A percentile compares a stretch with the other conserved stretches of the same genome.
These are phyloP conservation scores for Protosalanx chinensis DNA, from an alignment of 2,797 vertebrate species.

Conservation along the genomic window DNA sequence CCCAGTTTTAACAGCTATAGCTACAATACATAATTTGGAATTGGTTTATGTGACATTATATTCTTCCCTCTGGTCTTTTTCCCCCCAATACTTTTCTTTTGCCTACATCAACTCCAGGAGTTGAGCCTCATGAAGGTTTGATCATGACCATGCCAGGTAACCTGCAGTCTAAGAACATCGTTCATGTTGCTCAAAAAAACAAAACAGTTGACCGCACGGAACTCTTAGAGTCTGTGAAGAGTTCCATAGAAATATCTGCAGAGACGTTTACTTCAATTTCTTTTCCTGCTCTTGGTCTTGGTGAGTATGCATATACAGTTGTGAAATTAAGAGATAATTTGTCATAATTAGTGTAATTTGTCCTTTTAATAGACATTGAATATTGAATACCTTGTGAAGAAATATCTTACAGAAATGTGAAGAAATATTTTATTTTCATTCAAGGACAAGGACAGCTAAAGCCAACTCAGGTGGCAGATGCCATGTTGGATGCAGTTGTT, in stretches of 20 bases:
- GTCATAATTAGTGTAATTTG: too few relatives aligned
- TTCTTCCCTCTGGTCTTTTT: too few relatives aligned
- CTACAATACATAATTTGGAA: too few relatives aligned
- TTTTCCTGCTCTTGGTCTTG: conserved; percentile 73
- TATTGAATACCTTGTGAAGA: too few relatives aligned
- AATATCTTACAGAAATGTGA: too few relatives aligned
- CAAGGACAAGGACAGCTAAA: conserved; percentile 72
- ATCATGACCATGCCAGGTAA: conserved; percentile 71
- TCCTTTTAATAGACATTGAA: too few relatives aligned
- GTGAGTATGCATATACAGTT: conserved; percentile 44
- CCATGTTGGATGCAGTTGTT: conserved; percentile 79
- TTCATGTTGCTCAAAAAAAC: conserved; percentile 47
- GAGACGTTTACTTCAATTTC: conserved; percentile 59
- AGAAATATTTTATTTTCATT: conserved; percentile 15
- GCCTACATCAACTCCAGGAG: conserved; percentile 40
- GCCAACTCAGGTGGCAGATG: conserved; percentile 74
- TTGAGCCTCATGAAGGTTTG: conserved; percentile 46
- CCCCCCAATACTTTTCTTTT: conserved; percentile 5
- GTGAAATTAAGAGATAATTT: too few relatives aligned
- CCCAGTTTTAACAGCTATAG: too few relatives aligned
- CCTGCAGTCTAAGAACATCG: conserved; percentile 69
- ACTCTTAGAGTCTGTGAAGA: conserved; percentile 47
- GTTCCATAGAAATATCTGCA: conserved; percentile 53
- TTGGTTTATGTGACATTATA: too few relatives aligned
- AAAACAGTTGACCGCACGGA: conserved; percentile 20